phyloP scores from a whole-genome alignment of 2,113 vertebrate genomes.

The Salvelinus alpinus region DNA sequence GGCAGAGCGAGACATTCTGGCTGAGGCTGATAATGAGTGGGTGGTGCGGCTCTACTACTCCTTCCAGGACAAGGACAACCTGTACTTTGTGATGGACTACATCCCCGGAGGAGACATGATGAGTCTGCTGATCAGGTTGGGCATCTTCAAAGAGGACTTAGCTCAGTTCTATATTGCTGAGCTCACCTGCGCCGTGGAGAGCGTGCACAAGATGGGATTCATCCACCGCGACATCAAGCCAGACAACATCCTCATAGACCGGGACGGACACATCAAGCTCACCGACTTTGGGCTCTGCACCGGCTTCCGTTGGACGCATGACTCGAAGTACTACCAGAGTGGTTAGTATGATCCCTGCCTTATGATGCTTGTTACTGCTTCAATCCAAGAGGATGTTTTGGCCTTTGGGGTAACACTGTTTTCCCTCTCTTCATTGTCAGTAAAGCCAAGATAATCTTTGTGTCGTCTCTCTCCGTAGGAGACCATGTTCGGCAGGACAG shows the following conservation, averaged over 20 bases:
- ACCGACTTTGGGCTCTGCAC: slow-evolving; percentile 98
- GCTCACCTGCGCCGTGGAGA: slow-evolving; percentile 95
- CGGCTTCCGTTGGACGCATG: slow-evolving; percentile 98
- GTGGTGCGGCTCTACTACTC: slow-evolving; percentile 98
- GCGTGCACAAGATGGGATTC: slow-evolving; percentile 99
- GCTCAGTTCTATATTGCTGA: slow-evolving; percentile 97
- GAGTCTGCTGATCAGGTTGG: slow-evolving; percentile 95
- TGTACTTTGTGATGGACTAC: slow-evolving; percentile 99
- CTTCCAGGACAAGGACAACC: slow-evolving; percentile 96
- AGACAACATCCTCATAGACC: slow-evolving; percentile 97
- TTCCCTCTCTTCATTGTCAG: too few relatives aligned
- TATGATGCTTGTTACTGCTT: neutral
- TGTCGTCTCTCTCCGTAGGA: slow-evolving; percentile 66
- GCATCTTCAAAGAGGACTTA: slow-evolving; percentile 94
- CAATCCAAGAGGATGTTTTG: neutral
- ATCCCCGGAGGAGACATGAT: slow-evolving; percentile 99
- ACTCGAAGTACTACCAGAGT: slow-evolving; percentile 99
- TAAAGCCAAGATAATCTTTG: neutral
- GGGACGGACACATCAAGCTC: slow-evolving; percentile 96
- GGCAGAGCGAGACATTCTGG: slow-evolving; percentile 96
- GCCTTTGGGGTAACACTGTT: neutral
- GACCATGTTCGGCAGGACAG: slow-evolving; percentile 96
- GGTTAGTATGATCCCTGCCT: slow-evolving; percentile 72
- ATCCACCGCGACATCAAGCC: slow-evolving; percentile 99
- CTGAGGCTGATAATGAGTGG: slow-evolving; percentile 98